Evolutionary conservation across 2,888 invertebrate genomes (phyloP), one percentile per base, ranked within the genome.

Genomic region (Cephus runcator): DNA sequence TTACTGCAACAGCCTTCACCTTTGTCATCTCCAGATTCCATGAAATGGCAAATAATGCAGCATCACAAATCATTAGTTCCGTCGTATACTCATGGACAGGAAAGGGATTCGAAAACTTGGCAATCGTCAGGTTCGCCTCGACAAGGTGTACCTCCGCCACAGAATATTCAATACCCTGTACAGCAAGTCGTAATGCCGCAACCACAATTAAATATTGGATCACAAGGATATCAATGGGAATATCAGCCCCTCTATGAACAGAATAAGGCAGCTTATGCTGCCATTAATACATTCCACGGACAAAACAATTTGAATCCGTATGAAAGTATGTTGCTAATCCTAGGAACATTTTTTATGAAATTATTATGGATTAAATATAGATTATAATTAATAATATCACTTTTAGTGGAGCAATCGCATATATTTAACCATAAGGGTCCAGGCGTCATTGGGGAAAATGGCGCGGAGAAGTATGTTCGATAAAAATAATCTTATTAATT

Each of bases 351-450:
- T 31, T 69, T 34, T 11, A 34, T 33, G 33, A 56, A 23, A 33
- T 33, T 71, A 30, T 69, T 33, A 12, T 23, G 6, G 31, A 31
- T 33, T 71, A 71, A 23, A 33, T 71, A 34, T 23, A 31, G 11
- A 31, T 33, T 31, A 33, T 31, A 71, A 71, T 31, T 71, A 12
- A 30, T 33, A 33, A 71, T 31, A 33, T 71, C 71, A 69, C 36
- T 78, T 69, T 71, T 68, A 78, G 78, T 31, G n/a, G 88, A 89
- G 75, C 87, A 88, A 69, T 84, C 88, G 4, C 83, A 84, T 75
- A 89, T 89, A 81, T 91, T 90, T 76, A 89, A 88, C 79, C 90
- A 89, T 69, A 90, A 90, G 77, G 87, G 85, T 77, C 81, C 88
- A 3, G 85, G 88, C 31, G 85, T 90, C 6, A 81, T 88, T 34